These are phyloP conservation scores for Drosophila vallismaia DNA, from an alignment of 2,888 invertebrate genomes.

Conservation along the genomic window DNA sequence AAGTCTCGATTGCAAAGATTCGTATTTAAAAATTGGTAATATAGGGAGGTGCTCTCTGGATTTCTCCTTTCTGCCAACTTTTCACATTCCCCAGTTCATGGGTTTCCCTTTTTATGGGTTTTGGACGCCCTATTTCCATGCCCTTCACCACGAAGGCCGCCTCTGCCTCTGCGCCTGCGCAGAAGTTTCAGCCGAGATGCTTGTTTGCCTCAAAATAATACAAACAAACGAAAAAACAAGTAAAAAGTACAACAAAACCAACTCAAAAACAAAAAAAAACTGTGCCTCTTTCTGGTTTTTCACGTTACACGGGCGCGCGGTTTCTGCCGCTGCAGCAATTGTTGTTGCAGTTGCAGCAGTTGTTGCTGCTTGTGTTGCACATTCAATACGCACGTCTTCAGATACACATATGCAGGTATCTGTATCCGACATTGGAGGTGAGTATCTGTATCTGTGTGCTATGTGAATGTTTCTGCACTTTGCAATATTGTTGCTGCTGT, in stretches of 20 bases:
- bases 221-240: slow-evolving; percentile 20
- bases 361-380: slow-evolving; percentile 39
- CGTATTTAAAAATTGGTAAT: neutral
- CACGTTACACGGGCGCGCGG: slow-evolving; percentile 60
- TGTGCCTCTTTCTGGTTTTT: slow-evolving; percentile 79
- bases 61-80: slow-evolving; percentile 3
- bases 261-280: slow-evolving; percentile 46
- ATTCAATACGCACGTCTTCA: slow-evolving; percentile 75
- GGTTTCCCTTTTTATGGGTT: slow-evolving; percentile 28
- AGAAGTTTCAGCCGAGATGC: slow-evolving; percentile 37
- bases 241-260: slow-evolving; percentile 38
- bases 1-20: too few relatives aligned
- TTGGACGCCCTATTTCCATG: slow-evolving; percentile 37
- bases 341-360: slow-evolving; percentile 48
- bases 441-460: slow-evolving; percentile 17
- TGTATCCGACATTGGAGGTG: slow-evolving; percentile 4
- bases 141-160: slow-evolving; percentile 47
- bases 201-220: slow-evolving; percentile 50
- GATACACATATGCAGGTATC: slow-evolving; percentile 39
- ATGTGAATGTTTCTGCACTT: slow-evolving; percentile 55
- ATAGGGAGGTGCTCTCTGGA: neutral
- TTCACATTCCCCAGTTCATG: neutral
- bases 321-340: slow-evolving; percentile 42
- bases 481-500: slow-evolving; percentile 51
- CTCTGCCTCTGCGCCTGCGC: slow-evolving; percentile 44